Conservation (phyloP, 2,113 vertebrate genomes). For the Lophius piscatorius region DNA sequence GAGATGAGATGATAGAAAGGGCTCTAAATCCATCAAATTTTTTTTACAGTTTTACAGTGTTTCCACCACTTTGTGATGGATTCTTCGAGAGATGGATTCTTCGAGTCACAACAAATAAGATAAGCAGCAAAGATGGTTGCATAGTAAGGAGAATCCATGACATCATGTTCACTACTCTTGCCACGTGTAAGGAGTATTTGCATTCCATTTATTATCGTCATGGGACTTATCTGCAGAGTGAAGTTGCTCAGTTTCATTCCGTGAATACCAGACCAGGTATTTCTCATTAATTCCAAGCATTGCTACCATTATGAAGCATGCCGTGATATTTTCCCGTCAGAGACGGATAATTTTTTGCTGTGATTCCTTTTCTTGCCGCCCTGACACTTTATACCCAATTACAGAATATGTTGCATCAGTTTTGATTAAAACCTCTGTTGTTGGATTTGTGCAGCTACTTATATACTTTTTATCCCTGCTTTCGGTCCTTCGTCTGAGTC, state of each 20-base stretch:
- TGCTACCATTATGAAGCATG: slow-evolving; percentile 2
- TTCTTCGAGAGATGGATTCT: too few relatives aligned
- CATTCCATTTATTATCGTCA: slow-evolving; percentile 26
- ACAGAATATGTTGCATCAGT: slow-evolving; percentile 20
- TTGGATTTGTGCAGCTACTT: slow-evolving; percentile 12
- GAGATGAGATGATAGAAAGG: too few relatives aligned
- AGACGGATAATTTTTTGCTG: neutral
- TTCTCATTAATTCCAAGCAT: slow-evolving; percentile 23
- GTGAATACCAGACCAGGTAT: too few relatives aligned
- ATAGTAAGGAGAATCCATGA: slow-evolving; percentile 2
- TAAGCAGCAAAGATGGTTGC: neutral
- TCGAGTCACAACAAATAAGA: too few relatives aligned
- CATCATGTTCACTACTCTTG: slow-evolving; percentile 4
- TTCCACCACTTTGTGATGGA: too few relatives aligned
- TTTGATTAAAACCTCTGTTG: slow-evolving; percentile 29
- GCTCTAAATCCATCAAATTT: too few relatives aligned
- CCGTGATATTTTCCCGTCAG: slow-evolving; percentile 28
- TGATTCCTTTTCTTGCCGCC: slow-evolving; percentile 16
- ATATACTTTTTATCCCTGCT: slow-evolving; percentile 4
- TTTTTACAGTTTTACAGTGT: too few relatives aligned
- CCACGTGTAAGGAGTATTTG: slow-evolving; percentile 4
- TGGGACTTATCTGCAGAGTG: too few relatives aligned
- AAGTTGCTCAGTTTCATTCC: too few relatives aligned
- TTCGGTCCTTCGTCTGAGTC: slow-evolving; percentile 22
- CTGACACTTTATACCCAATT: slow-evolving; percentile 46